Percentiles rank a stretch among this genome's conserved stretches.
phyloP scores from a whole-genome alignment of 2,888 invertebrate genomes.

The Lasioglossum figueresi region DNA sequence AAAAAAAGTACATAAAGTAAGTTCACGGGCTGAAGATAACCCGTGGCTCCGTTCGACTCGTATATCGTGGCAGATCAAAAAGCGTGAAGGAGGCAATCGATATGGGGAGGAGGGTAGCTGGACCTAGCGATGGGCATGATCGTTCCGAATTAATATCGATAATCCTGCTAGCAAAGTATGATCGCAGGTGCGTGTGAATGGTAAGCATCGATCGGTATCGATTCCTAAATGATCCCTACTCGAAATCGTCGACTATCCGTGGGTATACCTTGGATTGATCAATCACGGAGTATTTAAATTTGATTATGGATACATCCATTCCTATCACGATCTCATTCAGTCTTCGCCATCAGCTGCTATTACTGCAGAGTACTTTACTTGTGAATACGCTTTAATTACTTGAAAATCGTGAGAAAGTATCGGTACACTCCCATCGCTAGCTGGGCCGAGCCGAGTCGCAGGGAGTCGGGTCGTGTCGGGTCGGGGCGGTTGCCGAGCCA shows the following conservation, averaged over 20 bases:
- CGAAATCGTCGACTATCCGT: too few species aligned
- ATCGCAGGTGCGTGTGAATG: background rate
- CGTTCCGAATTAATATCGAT: background rate
- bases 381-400: background rate
- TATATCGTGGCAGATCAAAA: slow-evolving; percentile 39
- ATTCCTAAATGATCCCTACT: too few species aligned
- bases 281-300: too few species aligned
- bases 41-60: slow-evolving; percentile 13
- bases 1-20: slow-evolving; percentile 40
- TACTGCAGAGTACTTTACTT: too few species aligned
- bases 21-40: slow-evolving; percentile 31
- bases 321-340: too few species aligned
- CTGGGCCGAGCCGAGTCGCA: background rate
- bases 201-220: too few species aligned
- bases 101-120: background rate
- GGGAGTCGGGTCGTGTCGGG: background rate
- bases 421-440: background rate
- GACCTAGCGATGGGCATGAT: background rate
- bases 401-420: background rate
- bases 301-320: too few species aligned
- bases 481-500: slow-evolving; percentile 7
- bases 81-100: slow-evolving; percentile 51
- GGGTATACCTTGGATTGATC: too few species aligned
- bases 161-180: too few species aligned
- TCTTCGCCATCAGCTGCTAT: too few species aligned